Conservation (phyloP, 2,888 invertebrate species). For the Sycophila texana region DNA sequence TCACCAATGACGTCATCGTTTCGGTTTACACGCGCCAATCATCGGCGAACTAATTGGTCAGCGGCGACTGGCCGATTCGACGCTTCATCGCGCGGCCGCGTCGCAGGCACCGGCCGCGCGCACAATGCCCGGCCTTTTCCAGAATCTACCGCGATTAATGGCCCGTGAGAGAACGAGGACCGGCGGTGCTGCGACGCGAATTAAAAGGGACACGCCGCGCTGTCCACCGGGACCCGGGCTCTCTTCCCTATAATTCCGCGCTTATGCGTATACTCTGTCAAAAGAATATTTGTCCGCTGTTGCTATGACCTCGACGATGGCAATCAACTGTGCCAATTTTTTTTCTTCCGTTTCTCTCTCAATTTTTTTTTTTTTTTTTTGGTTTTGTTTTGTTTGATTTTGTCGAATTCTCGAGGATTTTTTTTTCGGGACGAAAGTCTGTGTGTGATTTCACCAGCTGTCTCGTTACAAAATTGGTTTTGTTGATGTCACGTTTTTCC, state of each 20-base stretch:
- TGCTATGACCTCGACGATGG: no score
- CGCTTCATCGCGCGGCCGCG: conserved; percentile 64
- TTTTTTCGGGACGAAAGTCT: no score
- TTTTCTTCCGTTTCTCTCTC: no score
- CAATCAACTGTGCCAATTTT: no score
- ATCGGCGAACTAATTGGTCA: conserved; percentile 73
- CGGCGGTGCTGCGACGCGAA: conserved; percentile 33
- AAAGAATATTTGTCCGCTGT: no score
- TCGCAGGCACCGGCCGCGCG: conserved; percentile 2
- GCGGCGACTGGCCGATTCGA: conserved; percentile 65
- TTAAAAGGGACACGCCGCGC: conserved; percentile 54
- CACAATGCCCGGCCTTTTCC: conserved; percentile 61
- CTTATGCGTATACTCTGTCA: not conserved
- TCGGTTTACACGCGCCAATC: conserved; percentile 73
- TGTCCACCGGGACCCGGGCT: no score
- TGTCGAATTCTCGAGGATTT: not conserved
- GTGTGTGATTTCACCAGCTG: no score
- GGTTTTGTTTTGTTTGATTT: not conserved
- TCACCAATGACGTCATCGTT: conserved; percentile 71
- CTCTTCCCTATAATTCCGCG: not conserved
- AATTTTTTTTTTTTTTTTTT: no score
- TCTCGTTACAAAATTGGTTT: not conserved
- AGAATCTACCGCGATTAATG: conserved; percentile 67
- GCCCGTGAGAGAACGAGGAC: conserved; percentile 46
- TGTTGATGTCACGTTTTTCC: not conserved